Evolutionary conservation across 1,140 invertebrate genomes (phyloP), one percentile per base, ranked within the genome.

Genomic region (Zophobas morio): DNA sequence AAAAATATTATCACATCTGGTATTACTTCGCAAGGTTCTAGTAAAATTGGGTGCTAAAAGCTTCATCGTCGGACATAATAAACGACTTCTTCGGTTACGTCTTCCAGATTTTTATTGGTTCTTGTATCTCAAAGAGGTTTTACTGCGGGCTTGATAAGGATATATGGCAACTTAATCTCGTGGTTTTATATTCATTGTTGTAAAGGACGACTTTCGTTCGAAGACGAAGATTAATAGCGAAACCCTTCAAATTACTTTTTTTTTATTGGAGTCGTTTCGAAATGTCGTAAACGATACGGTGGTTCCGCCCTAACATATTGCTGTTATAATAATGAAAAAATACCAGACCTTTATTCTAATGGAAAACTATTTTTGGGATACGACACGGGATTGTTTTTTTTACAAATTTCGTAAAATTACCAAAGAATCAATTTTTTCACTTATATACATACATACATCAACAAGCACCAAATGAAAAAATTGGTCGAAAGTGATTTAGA

Each of bases 1-100:
- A 75, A 75, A 75, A 75, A 75, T 75, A 75, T 74, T 74, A 74
- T 75, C 74, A 49, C 54, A 33, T 75, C 74, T 20, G 35, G 74
- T 74, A 37, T 37, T 75, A 63, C 46, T 42, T 39, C 42, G 57
- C 34, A 40, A 35, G 49, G 70, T 51, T 53, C 36, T 72, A 72
- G 70, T 72, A 72, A 72, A 72, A 72, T 72, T 72, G 70, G 70
- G 70, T 72, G 70, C 34, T 72, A 72, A 72, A 72, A 72, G 70
- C 70, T 53, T 72, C 70, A 66, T 66, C 60, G 60, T 66, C 5
- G 1, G 60, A 66, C 60, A 66, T 66, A 66, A 66, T 66, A 66
- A 66, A 66, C 60, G 60, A 66, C 60, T 66, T 66, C 60, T 66
- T 66, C 39, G 54, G 54, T 57, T 57, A 57, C 54, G 54, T 57